phyloP scores from a whole-genome alignment of 2,888 invertebrate species.

The Marasmarcha lunaedactyla region DNA sequence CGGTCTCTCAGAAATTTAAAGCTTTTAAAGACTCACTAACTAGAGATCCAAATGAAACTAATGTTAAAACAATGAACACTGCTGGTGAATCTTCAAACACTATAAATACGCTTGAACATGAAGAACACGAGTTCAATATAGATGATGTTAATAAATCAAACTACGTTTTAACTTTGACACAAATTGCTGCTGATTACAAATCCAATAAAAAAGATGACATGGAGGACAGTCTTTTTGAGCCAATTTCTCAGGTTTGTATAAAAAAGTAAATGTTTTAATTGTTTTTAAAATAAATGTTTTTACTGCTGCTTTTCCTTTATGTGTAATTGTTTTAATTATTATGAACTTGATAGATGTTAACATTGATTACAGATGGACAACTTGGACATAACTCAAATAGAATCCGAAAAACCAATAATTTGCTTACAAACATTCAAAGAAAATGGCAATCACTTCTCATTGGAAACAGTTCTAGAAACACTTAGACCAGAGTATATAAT shows the following conservation, averaged over 20 bases:
- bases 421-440: constrained; percentile 84
- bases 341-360: no score
- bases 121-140: constrained; percentile 26
- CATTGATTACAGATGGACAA: constrained; percentile 76
- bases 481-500: constrained; percentile 85
- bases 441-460: constrained; percentile 76
- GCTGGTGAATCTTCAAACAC: constrained; percentile 10
- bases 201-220: constrained; percentile 16
- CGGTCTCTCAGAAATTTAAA: constrained; percentile 64
- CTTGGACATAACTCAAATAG: constrained; percentile 74
- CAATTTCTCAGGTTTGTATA: constrained; percentile 70
- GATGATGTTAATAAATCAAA: constrained; percentile 72
- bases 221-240: constrained; percentile 66
- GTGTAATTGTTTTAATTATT: background rate
- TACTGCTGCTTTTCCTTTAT: background rate
- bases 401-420: constrained; percentile 75
- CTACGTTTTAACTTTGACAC: constrained; percentile 79
- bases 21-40: constrained; percentile 29
- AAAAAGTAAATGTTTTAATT: no score
- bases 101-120: constrained; percentile 18
- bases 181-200: constrained; percentile 35
- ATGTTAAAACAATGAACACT: constrained; percentile 18
- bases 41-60: constrained; percentile 16
- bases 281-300: background rate
- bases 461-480: constrained; percentile 76